Conservation (phyloP, 2,113 vertebrate species). For the Syrmaticus mikado region DNA sequence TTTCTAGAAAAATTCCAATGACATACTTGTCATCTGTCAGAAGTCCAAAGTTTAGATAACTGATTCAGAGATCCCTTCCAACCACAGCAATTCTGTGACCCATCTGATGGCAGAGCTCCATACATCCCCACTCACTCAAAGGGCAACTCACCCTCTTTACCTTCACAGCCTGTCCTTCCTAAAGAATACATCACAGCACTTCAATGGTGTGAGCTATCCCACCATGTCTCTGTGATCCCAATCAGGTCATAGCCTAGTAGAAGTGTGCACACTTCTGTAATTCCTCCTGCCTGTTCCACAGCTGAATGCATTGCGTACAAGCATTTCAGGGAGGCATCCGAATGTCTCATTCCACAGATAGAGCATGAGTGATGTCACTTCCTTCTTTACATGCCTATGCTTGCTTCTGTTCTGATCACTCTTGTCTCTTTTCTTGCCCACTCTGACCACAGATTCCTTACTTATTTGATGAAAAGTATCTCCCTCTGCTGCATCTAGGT, state of each 20-base stretch:
- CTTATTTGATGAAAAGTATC: not conserved
- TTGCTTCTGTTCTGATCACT: not conserved
- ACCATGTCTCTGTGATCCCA: not conserved
- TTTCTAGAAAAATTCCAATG: not conserved
- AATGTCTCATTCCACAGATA: not conserved
- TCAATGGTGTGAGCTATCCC: not conserved
- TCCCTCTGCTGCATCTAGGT: not conserved
- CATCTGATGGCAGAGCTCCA: not conserved
- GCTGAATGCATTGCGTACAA: not conserved
- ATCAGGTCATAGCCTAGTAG: not conserved
- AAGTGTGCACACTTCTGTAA: not conserved
- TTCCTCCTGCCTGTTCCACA: not conserved
- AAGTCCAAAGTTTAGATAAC: not conserved
- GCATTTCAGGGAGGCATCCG: not conserved
- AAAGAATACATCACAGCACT: not conserved
- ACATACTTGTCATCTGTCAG: not conserved
- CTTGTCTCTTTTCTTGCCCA: not conserved
- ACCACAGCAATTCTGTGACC: too few species aligned
- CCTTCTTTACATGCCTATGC: not conserved
- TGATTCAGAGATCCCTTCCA: too few species aligned
- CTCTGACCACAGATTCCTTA: not conserved
- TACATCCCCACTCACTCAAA: not conserved
- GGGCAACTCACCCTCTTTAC: not conserved
- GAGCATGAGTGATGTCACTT: not conserved
- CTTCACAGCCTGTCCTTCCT: not conserved